Percentiles rank a stretch among this genome's conserved stretches.
These are phyloP conservation scores for Sebastes trivittatus DNA, from an alignment of 2,797 vertebrate genomes.

Conservation along the genomic window DNA sequence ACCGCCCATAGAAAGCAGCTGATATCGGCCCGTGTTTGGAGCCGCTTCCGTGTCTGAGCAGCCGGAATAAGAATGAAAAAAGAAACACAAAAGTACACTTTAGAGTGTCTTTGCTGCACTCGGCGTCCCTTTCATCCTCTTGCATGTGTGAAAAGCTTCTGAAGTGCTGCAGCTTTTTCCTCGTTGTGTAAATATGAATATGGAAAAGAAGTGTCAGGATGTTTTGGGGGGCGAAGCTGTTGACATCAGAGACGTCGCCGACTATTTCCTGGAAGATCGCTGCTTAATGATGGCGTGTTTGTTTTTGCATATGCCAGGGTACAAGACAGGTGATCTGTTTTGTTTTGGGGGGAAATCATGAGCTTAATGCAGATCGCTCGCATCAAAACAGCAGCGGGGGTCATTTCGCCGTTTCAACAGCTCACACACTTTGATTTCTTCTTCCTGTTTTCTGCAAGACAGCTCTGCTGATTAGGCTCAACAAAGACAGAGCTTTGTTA, in stretches of 20 bases:
- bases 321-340: slow-evolving; percentile 39
- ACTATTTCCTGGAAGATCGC: slow-evolving; percentile 41
- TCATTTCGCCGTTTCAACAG: slow-evolving; percentile 5
- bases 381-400: slow-evolving; percentile 14
- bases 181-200: slow-evolving; percentile 59
- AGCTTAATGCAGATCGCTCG: slow-evolving; percentile 1
- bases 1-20: slow-evolving; percentile 27
- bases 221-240: slow-evolving; percentile 48
- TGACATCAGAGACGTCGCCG: slow-evolving; percentile 54
- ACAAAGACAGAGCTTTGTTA: slow-evolving; percentile 1
- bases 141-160: slow-evolving; percentile 43
- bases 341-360: slow-evolving; percentile 2
- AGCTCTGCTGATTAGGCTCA: slow-evolving; percentile 16
- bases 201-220: slow-evolving; percentile 53
- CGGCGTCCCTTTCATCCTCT: slow-evolving; percentile 49
- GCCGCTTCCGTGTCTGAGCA: slow-evolving; percentile 1
- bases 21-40: not conserved
- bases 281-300: slow-evolving; percentile 48
- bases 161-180: slow-evolving; percentile 31
- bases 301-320: slow-evolving; percentile 38
- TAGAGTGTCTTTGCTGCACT: slow-evolving; percentile 15
- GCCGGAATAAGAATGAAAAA: slow-evolving; percentile 29
- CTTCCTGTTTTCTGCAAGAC: slow-evolving; percentile 8
- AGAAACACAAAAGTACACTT: slow-evolving; percentile 42
- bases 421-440: not conserved